Base-by-base conservation (phyloP, 1,140 invertebrate species). In the Brachionus rubens region DNA sequence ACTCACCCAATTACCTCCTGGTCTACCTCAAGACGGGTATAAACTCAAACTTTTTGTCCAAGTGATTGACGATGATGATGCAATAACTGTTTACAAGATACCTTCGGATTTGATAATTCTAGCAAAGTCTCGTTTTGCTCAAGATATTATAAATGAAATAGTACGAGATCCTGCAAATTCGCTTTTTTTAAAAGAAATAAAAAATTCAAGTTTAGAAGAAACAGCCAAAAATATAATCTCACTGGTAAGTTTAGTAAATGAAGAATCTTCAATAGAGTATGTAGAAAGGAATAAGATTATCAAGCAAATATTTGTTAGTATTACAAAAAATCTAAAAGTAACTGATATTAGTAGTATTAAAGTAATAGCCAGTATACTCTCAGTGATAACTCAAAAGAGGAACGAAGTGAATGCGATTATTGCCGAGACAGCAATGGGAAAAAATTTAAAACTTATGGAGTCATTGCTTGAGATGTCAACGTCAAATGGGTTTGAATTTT, bases 21-120 rank as follows among this genome's bases (percentile, higher is more conserved):
- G 68, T 21, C 68, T 41, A 33, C 14, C 48, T 1, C 14, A 28
- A 5, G 21, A 72, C 14, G n/a, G 7, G 2, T 48, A 72, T 36
- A 72, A 36, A 26, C n/a, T 72, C n/a, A 16, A 5, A 14, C 3
- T 72, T 48, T 72, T 72, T 54, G 50, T 72, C 6, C 46, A 72
- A 36, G 12, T 72, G 36, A 50, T 72, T 36, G 68, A 72, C 26
- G 68, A 72, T 24, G 48, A 43, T 1, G 50, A 72, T 40, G 68
- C 28, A 1, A 36, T 50, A 48, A 48, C 68, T 19, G 40, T 72
- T 10, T 72, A 50, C 40, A 14, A 54, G 10, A 40, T 72, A 40
- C 43, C 46, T 24, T 24, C 36, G 2, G 21, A 16, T 14, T 1
- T 72, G 1, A 33, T 24, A 14, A 46, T 72, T 16, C 6, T 50